These are phyloP conservation scores for Dendroctonus ponderosae DNA, from an alignment of 1,140 invertebrate species.

Conservation along the genomic window DNA sequence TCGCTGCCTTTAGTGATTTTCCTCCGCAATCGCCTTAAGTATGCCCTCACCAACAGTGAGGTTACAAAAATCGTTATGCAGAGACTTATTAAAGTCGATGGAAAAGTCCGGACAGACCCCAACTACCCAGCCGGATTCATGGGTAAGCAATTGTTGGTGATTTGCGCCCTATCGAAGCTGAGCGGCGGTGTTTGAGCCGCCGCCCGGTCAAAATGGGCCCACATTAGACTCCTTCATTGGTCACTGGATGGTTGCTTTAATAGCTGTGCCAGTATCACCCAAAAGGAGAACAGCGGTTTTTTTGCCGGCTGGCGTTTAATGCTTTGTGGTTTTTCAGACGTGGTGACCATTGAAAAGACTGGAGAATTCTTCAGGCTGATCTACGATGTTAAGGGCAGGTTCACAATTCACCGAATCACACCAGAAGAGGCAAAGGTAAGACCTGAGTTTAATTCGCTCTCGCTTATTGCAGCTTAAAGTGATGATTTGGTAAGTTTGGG, in stretches of 20 bases:
- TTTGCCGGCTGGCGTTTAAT: too few relatives aligned
- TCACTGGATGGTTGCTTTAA: too few relatives aligned
- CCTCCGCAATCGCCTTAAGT: conserved; percentile 95
- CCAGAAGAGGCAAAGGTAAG: conserved; percentile 93
- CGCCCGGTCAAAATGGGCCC: conserved; percentile 31
- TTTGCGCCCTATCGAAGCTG: too few relatives aligned
- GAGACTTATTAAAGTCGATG: conserved; percentile 96
- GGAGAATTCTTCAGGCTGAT: conserved; percentile 96
- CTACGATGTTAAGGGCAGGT: conserved; percentile 98
- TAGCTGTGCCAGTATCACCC: too few relatives aligned
- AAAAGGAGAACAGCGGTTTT: too few relatives aligned
- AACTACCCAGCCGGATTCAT: conserved; percentile 98
- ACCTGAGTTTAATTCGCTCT: background rate
- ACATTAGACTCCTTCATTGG: background rate
- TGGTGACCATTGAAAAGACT: conserved; percentile 97
- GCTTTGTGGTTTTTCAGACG: conserved; percentile 67
- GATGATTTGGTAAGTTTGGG: too few relatives aligned
- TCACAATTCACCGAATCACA: conserved; percentile 95
- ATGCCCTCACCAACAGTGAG: conserved; percentile 95
- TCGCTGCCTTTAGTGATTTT: conserved; percentile 96
- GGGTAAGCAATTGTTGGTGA: conserved; percentile 69
- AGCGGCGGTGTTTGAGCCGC: too few relatives aligned
- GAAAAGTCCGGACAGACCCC: conserved; percentile 95
- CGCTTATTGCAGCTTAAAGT: too few relatives aligned
- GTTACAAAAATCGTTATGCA: conserved; percentile 99